Evolutionary conservation across 1,140 invertebrate species (phyloP), one percentile per base, ranked within the genome.

Genomic region (Apis florea): DNA sequence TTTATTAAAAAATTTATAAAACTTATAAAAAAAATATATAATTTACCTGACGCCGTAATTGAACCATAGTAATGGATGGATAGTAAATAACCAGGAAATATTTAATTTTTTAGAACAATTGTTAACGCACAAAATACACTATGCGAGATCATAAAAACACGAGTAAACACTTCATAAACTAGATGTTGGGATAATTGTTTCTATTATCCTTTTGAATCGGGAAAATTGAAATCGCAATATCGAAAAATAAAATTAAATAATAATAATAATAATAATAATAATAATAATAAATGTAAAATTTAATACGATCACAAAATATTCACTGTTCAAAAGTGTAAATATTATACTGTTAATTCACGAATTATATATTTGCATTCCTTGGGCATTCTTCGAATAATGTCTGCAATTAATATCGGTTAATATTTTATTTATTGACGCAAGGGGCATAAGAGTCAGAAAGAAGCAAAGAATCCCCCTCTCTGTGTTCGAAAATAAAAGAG

Each of bases 361-460:
- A 31, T 63, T 63, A 19, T 63, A 64, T 83, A 88, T 81, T 86
- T 87, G 75, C 86, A 85, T 83, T 79, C 64, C 59, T 78, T 51
- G 47, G 69, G 49, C 68, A 24, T 89, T 77, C 75, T 40, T 86
- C 82, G 90, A 92, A 91, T 91, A 92, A 90, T 92, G 88, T 90
- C 90, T 89, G 88, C 90, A 92, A 90, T 83, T 88, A 89, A 77
- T 79, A 83, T 87, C 85, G 84, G 85, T 88, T 89, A 91, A 92
- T 92, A 92, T 90, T 93, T 93, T 92, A 91, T 91, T 92, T 91
- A 92, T 92, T 90, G 88, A 81, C 15, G 64, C n/a, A 72, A 71
- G 67, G 59, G 67, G 80, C 73, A 0, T n/a, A 67, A 77, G 40
- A 51, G 69, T 31, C n/a, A 72, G 78, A 84, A 85, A 85, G 80